Evolutionary conservation across 2,888 invertebrate genomes (phyloP), one percentile per base, ranked within the genome.

Genomic region (Spilarctia lutea): DNA sequence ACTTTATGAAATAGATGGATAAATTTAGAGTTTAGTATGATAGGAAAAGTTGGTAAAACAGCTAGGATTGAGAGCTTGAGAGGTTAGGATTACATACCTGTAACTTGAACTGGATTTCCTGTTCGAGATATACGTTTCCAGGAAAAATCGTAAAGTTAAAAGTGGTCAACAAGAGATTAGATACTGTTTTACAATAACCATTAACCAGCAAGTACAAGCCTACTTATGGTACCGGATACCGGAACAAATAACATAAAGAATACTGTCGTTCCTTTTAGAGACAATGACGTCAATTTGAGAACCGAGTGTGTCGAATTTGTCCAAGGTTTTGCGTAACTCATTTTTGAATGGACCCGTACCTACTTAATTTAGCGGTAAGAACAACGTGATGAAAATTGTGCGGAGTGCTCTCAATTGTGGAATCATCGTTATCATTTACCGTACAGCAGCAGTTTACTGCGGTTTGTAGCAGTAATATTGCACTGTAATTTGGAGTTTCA

Each of bases 351-450:
- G 56, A n/a, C n/a, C 24, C 56, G 13, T 3, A 42, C n/a, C 67
- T 67, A 72, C n/a, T 72, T 67, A 72, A 67, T 73, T 63, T 27
- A 39, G 72, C 52, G 68, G 69, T 73, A 24, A 69, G 52, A 69
- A 11, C 65, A 27, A 65, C 52, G 27, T 65, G 39, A 72, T 60
- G 70, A 45, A 60, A 72, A 39, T 30, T 65, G 65, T 74, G n/a
- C 74, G 69, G 77, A 74, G 79, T 79, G 65, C 70, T 70, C 72
- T 77, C 76, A 78, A 81, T 81, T 76, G 77, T 70, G 65, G 73
- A 75, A 78, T 67, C 33, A 76, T 74, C 75, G 75, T 75, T 77
- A 72, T 68, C 35, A 48, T 77, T 75, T 75, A 79, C 81, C 71
- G 69, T 76, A 78, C 45, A 60, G 20, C 45, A 70, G 52, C 52